phyloP scores from a whole-genome alignment of 92 coral and sea anemone genomes.

The Zoanthus sociatus region DNA sequence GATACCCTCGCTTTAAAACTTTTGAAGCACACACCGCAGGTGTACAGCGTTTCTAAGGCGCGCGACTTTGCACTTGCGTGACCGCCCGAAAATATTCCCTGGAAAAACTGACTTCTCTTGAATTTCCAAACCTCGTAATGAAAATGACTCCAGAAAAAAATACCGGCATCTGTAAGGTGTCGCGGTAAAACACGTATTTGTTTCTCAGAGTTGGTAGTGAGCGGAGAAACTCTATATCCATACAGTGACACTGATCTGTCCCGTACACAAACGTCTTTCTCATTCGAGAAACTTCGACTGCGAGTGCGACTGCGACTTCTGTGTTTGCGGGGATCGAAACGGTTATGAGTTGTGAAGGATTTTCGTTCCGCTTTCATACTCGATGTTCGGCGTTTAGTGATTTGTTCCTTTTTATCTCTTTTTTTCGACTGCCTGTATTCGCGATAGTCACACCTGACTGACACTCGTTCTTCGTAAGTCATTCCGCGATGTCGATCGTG shows the following conservation, averaged over 20 bases:
- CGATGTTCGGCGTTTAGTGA: background rate
- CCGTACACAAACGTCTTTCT: slow-evolving; percentile 4
- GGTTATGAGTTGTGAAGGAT: slow-evolving; percentile 26
- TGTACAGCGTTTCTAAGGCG: slow-evolving; percentile 65
- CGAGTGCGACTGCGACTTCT: background rate
- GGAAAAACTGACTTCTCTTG: slow-evolving; percentile 70
- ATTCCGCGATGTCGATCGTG: slow-evolving; percentile 14
- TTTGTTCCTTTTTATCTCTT: background rate
- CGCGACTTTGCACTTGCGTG: slow-evolving; percentile 59
- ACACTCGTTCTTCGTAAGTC: slow-evolving; percentile 36
- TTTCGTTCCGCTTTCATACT: slow-evolving; percentile 50
- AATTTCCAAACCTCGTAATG: slow-evolving; percentile 73
- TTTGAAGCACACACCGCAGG: slow-evolving; percentile 95
- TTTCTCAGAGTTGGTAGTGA: background rate
- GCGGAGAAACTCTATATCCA: background rate
- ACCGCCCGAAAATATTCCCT: slow-evolving; percentile 57
- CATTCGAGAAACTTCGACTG: slow-evolving; percentile 7
- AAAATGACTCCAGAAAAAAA: slow-evolving; percentile 60
- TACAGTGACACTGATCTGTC: background rate
- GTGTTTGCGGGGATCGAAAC: slow-evolving; percentile 3
- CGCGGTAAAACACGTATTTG: slow-evolving; percentile 42
- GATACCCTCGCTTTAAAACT: slow-evolving; percentile 84
- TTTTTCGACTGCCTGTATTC: slow-evolving; percentile 9
- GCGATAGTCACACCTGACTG: slow-evolving; percentile 33
- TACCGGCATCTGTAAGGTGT: slow-evolving; percentile 40